A percentile compares a stretch with the other conserved stretches of the same genome.
These are phyloP conservation scores for Zoanthus sociatus DNA, from an alignment of 92 coral and sea anemone genomes.

Conservation along the genomic window DNA sequence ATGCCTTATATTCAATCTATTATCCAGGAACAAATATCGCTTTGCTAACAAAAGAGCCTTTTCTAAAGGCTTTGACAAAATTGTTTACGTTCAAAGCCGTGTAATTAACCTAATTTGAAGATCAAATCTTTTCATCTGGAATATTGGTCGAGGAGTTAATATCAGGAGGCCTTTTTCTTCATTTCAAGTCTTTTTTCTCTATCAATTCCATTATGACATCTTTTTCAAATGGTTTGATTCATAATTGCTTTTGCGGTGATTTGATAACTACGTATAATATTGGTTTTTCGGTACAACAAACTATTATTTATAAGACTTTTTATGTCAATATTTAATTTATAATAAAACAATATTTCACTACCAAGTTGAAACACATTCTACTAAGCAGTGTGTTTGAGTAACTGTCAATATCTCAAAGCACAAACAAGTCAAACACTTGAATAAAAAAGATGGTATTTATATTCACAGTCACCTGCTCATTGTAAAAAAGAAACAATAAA, in stretches of 20 bases:
- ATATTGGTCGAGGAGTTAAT: conserved; percentile 22
- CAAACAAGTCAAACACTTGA: conserved; percentile 17
- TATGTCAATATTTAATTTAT: no score
- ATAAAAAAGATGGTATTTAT: background rate
- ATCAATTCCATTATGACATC: conserved; percentile 9
- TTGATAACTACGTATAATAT: background rate
- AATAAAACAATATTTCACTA: background rate
- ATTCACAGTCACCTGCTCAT: background rate
- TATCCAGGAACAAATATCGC: conserved; percentile 1
- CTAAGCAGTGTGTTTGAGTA: background rate
- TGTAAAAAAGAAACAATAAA: background rate
- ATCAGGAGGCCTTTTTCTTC: conserved; percentile 16
- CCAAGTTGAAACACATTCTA: background rate
- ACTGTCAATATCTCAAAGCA: background rate
- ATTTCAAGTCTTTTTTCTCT: conserved; percentile 8
- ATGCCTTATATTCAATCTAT: conserved; percentile 4
- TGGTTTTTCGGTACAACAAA: background rate
- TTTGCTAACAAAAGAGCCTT: conserved; percentile 17
- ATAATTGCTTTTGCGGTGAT: background rate
- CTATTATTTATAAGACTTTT: background rate
- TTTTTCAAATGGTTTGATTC: background rate
- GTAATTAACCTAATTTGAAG: conserved; percentile 48
- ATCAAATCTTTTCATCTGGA: conserved; percentile 25
- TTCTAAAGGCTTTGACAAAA: conserved; percentile 28
- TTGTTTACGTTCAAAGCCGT: conserved; percentile 59